Percentiles rank a stretch among this genome's conserved stretches.
Conservation (phyloP, 2,888 invertebrate genomes). For the Saturnia japonica region DNA sequence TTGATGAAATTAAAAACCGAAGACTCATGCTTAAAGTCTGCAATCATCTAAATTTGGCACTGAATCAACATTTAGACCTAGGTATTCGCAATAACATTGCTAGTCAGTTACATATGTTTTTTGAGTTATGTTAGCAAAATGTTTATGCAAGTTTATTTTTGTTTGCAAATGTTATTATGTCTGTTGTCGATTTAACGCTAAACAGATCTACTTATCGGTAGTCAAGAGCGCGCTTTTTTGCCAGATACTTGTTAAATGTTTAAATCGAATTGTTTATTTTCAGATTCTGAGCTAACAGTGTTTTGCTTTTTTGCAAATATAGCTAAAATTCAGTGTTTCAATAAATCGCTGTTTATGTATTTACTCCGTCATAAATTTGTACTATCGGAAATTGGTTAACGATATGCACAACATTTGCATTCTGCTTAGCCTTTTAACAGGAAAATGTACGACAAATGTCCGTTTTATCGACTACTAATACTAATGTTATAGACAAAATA, state of each 20-base stretch:
- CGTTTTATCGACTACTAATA: too few species aligned
- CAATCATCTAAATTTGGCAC: not conserved
- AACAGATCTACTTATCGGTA: not conserved
- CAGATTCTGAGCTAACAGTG: not conserved
- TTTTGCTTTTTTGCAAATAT: not conserved
- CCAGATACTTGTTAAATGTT: not conserved
- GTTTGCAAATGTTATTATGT: too few species aligned
- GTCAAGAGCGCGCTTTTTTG: not conserved
- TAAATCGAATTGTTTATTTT: not conserved
- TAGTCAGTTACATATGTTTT: not conserved
- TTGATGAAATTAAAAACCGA: not conserved
- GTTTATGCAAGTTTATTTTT: not conserved
- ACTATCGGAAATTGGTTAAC: not conserved
- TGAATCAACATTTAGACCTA: conserved; percentile 1
- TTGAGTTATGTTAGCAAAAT: not conserved
- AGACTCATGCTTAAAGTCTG: not conserved
- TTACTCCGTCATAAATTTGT: not conserved
- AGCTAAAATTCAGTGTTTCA: not conserved
- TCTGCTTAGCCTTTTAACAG: not conserved
- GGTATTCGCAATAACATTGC: not conserved
- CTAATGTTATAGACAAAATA: too few species aligned
- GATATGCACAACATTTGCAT: not conserved
- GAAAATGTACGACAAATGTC: not conserved
- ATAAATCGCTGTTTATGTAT: not conserved
- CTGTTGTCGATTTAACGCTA: not conserved